A percentile compares a stretch with the other conserved stretches of the same genome.
Conservation (phyloP, 1,140 invertebrate genomes). For the Bombyx mori region DNA sequence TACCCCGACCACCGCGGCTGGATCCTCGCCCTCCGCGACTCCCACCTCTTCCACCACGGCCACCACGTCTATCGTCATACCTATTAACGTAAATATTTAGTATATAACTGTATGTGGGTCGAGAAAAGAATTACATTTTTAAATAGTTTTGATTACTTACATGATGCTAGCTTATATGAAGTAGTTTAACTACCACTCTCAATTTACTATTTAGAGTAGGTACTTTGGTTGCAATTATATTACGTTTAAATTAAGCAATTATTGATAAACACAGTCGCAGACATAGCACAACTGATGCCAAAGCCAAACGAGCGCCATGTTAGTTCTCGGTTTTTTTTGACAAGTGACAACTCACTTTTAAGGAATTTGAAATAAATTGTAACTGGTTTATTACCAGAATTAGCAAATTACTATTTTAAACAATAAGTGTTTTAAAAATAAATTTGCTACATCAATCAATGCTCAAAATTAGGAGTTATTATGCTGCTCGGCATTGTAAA, state of each 20-base stretch:
- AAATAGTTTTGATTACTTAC: constrained; percentile 17
- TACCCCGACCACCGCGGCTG: constrained; percentile 32
- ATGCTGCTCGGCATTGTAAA: too few species aligned
- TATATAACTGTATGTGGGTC: too few species aligned
- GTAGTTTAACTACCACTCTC: background rate
- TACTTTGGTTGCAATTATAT: background rate
- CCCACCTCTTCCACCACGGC: constrained; percentile 46
- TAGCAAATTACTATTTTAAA: too few species aligned
- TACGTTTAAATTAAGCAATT: background rate
- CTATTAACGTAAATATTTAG: constrained; percentile 16
- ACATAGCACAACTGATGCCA: background rate
- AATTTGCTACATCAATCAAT: too few species aligned
- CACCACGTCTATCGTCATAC: constrained; percentile 63
- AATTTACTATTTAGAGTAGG: background rate
- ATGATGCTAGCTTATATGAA: constrained; percentile 8
- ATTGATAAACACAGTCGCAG: background rate
- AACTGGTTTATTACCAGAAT: too few species aligned
- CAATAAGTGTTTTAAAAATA: too few species aligned
- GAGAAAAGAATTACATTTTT: background rate
- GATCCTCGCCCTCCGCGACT: constrained; percentile 30
- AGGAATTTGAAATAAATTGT: too few species aligned
- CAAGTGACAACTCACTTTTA: too few species aligned
- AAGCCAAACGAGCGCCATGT: background rate
- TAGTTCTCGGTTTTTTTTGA: background rate
- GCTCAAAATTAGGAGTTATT: too few species aligned